Base-by-base conservation (phyloP, 2,113 vertebrate genomes). In the Zosterops borbonicus region DNA sequence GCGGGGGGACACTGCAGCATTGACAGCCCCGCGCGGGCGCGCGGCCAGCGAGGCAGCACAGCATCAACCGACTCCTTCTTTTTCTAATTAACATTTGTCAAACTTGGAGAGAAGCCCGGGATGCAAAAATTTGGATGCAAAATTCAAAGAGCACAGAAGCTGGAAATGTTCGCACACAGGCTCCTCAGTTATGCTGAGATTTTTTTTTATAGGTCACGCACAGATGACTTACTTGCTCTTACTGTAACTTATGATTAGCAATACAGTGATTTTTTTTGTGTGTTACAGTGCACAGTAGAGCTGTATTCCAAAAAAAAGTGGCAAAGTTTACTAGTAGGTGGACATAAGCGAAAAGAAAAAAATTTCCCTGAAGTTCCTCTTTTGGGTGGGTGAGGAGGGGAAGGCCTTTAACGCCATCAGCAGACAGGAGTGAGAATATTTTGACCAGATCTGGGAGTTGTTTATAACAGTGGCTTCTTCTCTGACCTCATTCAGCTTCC, bases 11-110 rank as follows among this genome's bases (percentile, higher is more conserved):
- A 39, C 65, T 52, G 85, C 80, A 58, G 94, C 86, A 23, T 2
- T 68, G 93, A 62, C 64, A 41, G 6, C 49, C 67, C 14, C 50
- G 4, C 9, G 29, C 1, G 4, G 89, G 92, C 91, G 2, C 6
- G 6, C 37, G 5, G 87, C 89, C 92, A 86, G 93, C 9, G 0
- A 1, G 70, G 67, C 68, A 67, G 84, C 76, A 82, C 88, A 49
- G 77, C 94, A 59, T 41, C 80, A 42, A 47, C 73, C 70, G 2
- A 63, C 67, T 89, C 69, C 68, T 94, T 79, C 41, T 56, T 68
- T 22, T 62, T 42, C 81, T 65, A 90, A 92, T 95, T 90, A 95
- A 76, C 93, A 67, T 94, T 95, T 89, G 92, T 60, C 86, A 74
- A 63, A 59, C 73, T 84, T 95, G 94, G 96, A 95, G 67, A 91